These are phyloP conservation scores for Salvator merianae DNA, from an alignment of 2,113 vertebrate genomes.

Conservation along the genomic window DNA sequence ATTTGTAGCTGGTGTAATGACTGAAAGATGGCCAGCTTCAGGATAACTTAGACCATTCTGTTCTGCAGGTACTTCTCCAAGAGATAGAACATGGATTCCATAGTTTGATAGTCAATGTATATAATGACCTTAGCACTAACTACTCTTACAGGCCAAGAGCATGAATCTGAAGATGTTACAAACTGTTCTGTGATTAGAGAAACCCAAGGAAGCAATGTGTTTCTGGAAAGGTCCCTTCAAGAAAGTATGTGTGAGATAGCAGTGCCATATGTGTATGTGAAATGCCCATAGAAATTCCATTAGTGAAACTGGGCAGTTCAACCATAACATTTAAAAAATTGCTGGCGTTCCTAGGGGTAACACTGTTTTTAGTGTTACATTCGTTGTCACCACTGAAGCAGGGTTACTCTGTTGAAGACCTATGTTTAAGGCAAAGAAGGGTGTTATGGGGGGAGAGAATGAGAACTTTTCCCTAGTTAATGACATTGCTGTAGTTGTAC, in stretches of 20 bases:
- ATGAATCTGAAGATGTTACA: not conserved
- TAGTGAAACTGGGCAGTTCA: not conserved
- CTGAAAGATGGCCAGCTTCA: not conserved
- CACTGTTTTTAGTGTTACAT: not conserved
- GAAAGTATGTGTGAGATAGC: not conserved
- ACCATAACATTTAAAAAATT: not conserved
- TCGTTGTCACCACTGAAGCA: not conserved
- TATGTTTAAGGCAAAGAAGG: not conserved
- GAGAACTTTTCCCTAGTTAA: not conserved
- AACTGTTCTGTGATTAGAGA: not conserved
- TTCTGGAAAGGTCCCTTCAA: not conserved
- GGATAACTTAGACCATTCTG: not conserved
- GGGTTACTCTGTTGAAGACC: too few relatives aligned
- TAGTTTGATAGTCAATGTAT: not conserved
- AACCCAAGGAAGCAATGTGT: not conserved
- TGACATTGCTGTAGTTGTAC: too few relatives aligned
- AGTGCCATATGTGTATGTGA: not conserved
- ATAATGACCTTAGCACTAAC: not conserved
- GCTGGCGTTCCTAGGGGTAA: not conserved
- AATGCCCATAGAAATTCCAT: not conserved
- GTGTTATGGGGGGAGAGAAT: not conserved
- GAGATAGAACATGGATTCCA: not conserved
- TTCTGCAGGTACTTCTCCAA: not conserved
- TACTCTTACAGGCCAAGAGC: not conserved
- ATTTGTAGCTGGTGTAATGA: not conserved